These are phyloP conservation scores for Desoria tigrina DNA, from an alignment of 2,888 invertebrate genomes.

Conservation along the genomic window DNA sequence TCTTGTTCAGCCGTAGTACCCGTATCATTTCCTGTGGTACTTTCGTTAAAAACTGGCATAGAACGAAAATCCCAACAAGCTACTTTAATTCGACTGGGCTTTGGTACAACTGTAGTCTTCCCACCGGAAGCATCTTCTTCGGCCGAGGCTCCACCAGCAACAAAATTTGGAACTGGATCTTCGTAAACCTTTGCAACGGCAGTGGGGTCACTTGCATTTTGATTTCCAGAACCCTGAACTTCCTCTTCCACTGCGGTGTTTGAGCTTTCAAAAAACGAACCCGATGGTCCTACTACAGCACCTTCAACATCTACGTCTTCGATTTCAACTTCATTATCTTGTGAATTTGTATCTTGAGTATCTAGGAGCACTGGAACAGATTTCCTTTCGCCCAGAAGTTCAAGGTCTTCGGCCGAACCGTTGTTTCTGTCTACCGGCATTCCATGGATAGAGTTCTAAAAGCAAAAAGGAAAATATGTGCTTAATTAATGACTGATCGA, in stretches of 20 bases:
- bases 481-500: no score
- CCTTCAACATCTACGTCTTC: neutral
- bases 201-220: conserved; percentile 3
- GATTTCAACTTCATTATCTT: no score
- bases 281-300: neutral
- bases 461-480: no score
- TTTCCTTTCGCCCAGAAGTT: no score
- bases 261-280: neutral
- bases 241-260: neutral
- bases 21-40: neutral
- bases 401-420: no score
- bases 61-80: conserved; percentile 9
- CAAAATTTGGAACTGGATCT: neutral
- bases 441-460: no score
- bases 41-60: neutral
- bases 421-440: no score
- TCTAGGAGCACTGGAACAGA: no score
- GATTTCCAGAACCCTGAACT: conserved; percentile 2
- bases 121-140: neutral
- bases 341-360: no score
- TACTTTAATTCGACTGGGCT: conserved; percentile 5
- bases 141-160: neutral
- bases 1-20: neutral
- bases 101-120: neutral
- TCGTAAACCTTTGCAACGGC: conserved; percentile 17